Percentiles rank a stretch among this genome's conserved stretches.
Evolutionary conservation across 2,797 vertebrate species (phyloP).

Genomic region (Galagoides demidoff): DNA sequence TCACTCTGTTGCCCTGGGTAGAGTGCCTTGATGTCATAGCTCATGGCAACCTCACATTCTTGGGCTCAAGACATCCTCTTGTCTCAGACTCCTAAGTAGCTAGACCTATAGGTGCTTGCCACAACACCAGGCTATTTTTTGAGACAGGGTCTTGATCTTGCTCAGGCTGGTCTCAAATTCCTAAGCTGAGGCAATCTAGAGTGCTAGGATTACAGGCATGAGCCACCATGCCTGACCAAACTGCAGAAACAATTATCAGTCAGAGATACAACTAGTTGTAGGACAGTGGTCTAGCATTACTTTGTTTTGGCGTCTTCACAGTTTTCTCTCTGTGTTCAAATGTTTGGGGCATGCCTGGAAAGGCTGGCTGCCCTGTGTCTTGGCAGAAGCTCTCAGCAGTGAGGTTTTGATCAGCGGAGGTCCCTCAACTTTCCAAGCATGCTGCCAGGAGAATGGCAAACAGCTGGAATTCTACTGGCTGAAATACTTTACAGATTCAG

Average conservation of each 20-base stretch:
- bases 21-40: no score
- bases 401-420: not conserved
- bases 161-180: no score
- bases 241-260: not conserved
- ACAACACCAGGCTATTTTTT: no score
- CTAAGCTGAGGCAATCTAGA: no score
- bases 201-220: no score
- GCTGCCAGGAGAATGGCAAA: not conserved
- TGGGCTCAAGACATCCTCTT: no score
- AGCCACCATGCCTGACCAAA: no score
- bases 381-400: not conserved
- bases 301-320: not conserved
- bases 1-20: no score
- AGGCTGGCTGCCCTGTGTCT: not conserved
- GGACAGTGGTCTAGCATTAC: not conserved
- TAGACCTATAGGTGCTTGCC: no score
- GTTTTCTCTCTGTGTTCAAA: not conserved
- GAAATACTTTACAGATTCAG: not conserved
- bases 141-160: no score
- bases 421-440: not conserved
- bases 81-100: no score
- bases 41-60: no score
- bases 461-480: not conserved
- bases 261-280: not conserved
- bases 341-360: not conserved